phyloP scores from a whole-genome alignment of 2,888 invertebrate species.

The Trachelus troglodyta region DNA sequence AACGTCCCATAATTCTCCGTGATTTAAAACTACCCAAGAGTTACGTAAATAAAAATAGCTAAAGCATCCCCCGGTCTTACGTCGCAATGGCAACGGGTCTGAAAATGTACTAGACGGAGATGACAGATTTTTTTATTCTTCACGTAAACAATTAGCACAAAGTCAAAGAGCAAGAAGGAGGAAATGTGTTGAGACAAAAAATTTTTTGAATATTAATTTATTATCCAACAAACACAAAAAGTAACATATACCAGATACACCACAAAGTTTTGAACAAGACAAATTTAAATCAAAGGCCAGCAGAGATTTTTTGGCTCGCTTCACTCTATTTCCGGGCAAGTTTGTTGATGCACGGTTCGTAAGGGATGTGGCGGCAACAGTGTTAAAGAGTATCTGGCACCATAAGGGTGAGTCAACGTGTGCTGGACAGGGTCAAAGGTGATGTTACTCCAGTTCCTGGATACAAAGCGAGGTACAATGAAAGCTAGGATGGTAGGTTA shows the following conservation, averaged over 20 bases:
- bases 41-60: background rate
- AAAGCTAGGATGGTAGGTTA: background rate
- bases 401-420: background rate
- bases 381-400: slow-evolving; percentile 22
- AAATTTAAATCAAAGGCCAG: background rate
- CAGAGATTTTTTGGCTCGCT: background rate
- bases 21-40: background rate
- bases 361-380: background rate
- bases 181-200: background rate
- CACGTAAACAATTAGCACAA: background rate
- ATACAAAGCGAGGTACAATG: slow-evolving; percentile 33
- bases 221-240: background rate
- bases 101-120: background rate
- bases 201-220: background rate
- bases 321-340: background rate
- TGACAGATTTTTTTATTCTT: background rate
- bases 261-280: background rate
- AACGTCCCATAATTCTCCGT: background rate
- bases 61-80: background rate
- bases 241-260: background rate
- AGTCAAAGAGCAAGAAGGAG: background rate
- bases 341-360: background rate
- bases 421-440: slow-evolving; percentile 32
- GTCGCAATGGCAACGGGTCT: background rate
- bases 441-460: slow-evolving; percentile 26